Conservation (phyloP, 1,140 invertebrate species). For the Drepana arcuata region DNA sequence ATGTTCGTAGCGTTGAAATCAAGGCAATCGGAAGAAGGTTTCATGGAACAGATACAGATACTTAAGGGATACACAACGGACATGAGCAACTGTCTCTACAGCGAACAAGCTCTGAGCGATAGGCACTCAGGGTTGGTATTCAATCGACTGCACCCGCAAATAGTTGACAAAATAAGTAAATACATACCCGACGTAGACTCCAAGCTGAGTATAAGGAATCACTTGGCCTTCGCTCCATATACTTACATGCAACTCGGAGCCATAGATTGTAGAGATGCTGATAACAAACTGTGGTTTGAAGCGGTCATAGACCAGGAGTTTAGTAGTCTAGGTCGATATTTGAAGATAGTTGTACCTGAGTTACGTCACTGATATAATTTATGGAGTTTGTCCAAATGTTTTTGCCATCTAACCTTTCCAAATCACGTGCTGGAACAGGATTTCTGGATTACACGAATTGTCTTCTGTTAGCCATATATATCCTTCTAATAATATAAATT, state of each 20-base stretch:
- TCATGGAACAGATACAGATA: slow-evolving; percentile 23
- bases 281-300: slow-evolving; percentile 41
- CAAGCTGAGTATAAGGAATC: slow-evolving; percentile 45
- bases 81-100: slow-evolving; percentile 41
- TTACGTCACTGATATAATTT: slow-evolving; percentile 15
- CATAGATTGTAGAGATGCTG: slow-evolving; percentile 21
- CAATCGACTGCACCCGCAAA: slow-evolving; percentile 34
- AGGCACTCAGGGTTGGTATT: slow-evolving; percentile 42
- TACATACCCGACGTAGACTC: slow-evolving; percentile 36
- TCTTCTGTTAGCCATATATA: too few relatives aligned
- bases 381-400: neutral
- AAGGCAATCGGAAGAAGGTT: slow-evolving; percentile 22
- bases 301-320: slow-evolving; percentile 35
- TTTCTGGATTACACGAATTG: too few relatives aligned
- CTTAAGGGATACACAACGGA: slow-evolving; percentile 41
- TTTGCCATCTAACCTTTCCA: neutral
- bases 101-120: slow-evolving; percentile 30
- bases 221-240: slow-evolving; percentile 53
- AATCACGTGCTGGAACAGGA: too few relatives aligned
- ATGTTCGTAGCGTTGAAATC: slow-evolving; percentile 24
- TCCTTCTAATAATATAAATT: too few relatives aligned
- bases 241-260: slow-evolving; percentile 37
- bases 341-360: slow-evolving; percentile 27
- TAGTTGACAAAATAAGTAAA: slow-evolving; percentile 33
- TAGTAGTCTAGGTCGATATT: slow-evolving; percentile 24